Evolutionary conservation across 2,113 vertebrate species (phyloP).

Genomic region (Chauna torquata): DNA sequence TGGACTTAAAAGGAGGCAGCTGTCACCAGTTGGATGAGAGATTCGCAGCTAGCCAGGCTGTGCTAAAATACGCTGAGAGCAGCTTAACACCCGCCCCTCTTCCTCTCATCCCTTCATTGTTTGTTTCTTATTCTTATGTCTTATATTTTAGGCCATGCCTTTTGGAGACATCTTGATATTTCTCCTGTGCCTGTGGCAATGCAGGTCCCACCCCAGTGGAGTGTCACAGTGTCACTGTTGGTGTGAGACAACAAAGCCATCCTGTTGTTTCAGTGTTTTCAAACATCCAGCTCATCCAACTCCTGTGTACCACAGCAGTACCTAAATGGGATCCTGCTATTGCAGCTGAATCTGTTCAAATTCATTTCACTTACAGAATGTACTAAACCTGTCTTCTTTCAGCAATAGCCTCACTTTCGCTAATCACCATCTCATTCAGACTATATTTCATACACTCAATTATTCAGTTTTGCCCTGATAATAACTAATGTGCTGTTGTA

Average conservation of each 20-base stretch:
- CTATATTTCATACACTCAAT: slow-evolving; percentile 4
- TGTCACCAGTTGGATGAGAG: background rate
- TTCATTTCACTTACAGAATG: slow-evolving; percentile 12
- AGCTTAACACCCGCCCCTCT: background rate
- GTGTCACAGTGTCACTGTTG: background rate
- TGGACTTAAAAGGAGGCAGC: background rate
- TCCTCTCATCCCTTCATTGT: background rate
- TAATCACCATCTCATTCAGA: background rate
- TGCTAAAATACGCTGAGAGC: slow-evolving; percentile 39
- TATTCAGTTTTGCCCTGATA: slow-evolving; percentile 24
- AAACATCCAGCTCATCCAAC: slow-evolving; percentile 9
- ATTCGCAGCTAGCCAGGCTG: slow-evolving; percentile 31
- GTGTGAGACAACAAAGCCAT: slow-evolving; percentile 8
- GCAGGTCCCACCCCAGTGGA: background rate
- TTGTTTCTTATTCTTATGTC: background rate
- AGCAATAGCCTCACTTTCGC: background rate
- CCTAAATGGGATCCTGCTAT: slow-evolving; percentile 16
- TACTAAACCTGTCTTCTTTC: background rate
- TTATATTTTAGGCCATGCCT: background rate
- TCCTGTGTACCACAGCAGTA: background rate
- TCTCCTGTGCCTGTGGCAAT: background rate
- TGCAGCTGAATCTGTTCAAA: slow-evolving; percentile 8
- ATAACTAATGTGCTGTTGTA: background rate
- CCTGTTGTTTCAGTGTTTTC: slow-evolving; percentile 17
- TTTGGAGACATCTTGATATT: background rate